Conservation (phyloP, 2,113 vertebrate genomes). For the Brachyistius frenatus region DNA sequence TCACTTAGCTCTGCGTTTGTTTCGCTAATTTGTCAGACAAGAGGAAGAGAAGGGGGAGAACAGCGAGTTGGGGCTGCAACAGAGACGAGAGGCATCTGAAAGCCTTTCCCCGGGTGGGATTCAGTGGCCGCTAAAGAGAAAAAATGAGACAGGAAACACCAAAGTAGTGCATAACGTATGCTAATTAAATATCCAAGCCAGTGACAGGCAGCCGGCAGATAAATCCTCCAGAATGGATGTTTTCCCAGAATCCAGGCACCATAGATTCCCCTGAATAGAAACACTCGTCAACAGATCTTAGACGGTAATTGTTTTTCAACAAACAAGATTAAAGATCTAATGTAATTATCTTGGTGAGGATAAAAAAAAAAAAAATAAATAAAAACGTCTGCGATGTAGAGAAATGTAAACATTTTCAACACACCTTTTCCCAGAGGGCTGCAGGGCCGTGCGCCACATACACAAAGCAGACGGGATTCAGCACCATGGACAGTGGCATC, state of each 20-base stretch:
- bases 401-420: too few species aligned
- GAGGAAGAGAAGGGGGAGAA: slow-evolving; percentile 7
- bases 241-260: slow-evolving; percentile 13
- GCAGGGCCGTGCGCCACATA: neutral
- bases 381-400: too few species aligned
- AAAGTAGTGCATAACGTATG: slow-evolving; percentile 27
- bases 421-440: neutral
- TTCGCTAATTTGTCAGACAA: slow-evolving; percentile 61
- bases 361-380: neutral
- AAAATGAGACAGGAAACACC: slow-evolving; percentile 19
- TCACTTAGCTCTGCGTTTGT: slow-evolving; percentile 28
- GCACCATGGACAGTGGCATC: slow-evolving; percentile 79
- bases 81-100: slow-evolving; percentile 40
- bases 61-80: slow-evolving; percentile 9
- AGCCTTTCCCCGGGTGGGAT: slow-evolving; percentile 41
- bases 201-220: slow-evolving; percentile 10
- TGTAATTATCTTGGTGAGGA: neutral
- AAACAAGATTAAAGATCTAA: neutral
- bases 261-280: slow-evolving; percentile 6
- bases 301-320: slow-evolving; percentile 9
- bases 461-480: slow-evolving; percentile 55
- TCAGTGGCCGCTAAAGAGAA: neutral
- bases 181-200: slow-evolving; percentile 39
- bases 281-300: neutral
- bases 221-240: slow-evolving; percentile 20